Evolutionary conservation across 2,797 vertebrate genomes (phyloP), one percentile per base, ranked within the genome.

Genomic region (Triplophysa yarkandensis): DNA sequence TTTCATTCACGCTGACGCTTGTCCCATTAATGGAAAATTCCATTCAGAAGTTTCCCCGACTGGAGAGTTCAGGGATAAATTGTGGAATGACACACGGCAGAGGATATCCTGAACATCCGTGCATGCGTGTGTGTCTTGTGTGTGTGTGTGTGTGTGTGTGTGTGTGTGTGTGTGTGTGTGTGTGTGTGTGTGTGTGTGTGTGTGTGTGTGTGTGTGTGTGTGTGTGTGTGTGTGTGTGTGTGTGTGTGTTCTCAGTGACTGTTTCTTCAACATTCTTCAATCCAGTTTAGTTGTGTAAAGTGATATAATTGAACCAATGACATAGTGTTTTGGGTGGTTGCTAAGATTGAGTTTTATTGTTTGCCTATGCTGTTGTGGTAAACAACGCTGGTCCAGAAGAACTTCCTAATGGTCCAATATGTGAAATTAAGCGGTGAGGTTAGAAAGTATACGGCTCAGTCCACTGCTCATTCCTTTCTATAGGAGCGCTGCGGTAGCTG

Each of bases 1-100:
- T 36, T 50, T 55, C 67, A 67, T 79, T 74, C 52, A 74, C 25
- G 25, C 34, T 76, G 23, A 58, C 34, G 23, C 32, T 43, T 57
- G 48, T 77, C 79, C 71, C 73, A 63, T 57, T 61, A 68, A 55
- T 27, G 71, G 46, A 76, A 77, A 43, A 30, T 80, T 82, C 80
- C 67, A 72, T 79, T 85, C 73, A 78, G 72, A 83, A 80, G 25
- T 60, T 63, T 21, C 39, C 21, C 21, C 34, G n/a, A 3, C 19
- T 34, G 4, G 50, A 79, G 68, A 71, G 58, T 76, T 72, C 77
- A 55, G 74, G 32, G 80, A 62, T 77, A 73, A 54, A 79, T 68
- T 68, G 43, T 81, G 73, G 82, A 82, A 16, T 57, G 44, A 58
- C 57, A 60, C 39, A 17, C 17, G 4, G 36, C 55, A 48, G 36